Evolutionary conservation across 1,140 invertebrate genomes (phyloP), one percentile per base, ranked within the genome.

Genomic region (Eubasilissa regina): DNA sequence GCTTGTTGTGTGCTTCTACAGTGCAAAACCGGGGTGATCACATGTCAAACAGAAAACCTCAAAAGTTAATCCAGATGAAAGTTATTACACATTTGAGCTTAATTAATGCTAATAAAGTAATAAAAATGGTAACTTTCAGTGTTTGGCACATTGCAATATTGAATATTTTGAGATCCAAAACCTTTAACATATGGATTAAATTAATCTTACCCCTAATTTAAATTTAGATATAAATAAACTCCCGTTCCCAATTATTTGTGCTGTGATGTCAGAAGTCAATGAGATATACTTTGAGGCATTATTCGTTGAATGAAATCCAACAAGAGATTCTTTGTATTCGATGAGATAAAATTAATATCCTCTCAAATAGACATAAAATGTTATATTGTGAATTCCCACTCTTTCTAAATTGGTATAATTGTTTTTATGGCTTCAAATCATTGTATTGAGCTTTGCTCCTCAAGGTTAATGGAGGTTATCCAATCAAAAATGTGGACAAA

Each of bases 141-240:
- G 66, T 70, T 70, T 70, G 66, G 66, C 66, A 70, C 66, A 70
- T 70, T 51, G 15, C 15, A 70, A 70, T 19, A 48, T 70, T 70
- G 25, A 70, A 70, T 70, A n/a, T n/a, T 60, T 64, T 21, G 66
- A 70, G 66, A 70, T 70, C 66, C 66, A 70, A 70, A 70, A 70
- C 66, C 45, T 25, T 53, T 25, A 58, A 21, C 17, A 64, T 64
- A 64, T 12, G 11, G 35, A 64, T 64, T 64, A 64, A 19, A 3
- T 64, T 64, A 64, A 35, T 64, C 19, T 51, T 25, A 64, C n/a
- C 19, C 35, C 60, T 64, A 64, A 7, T 25, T 25, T 64, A 35
- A 64, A 64, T 64, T 35, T 64, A 21, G 15, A 25, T 64, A 64
- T 64, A 64, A 64, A 64, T 43, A 43, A 64, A n/a, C 60, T 64